Evolutionary conservation across 2,797 vertebrate genomes (phyloP), one percentile per base, ranked within the genome.

Genomic region (Eptatretus atami): DNA sequence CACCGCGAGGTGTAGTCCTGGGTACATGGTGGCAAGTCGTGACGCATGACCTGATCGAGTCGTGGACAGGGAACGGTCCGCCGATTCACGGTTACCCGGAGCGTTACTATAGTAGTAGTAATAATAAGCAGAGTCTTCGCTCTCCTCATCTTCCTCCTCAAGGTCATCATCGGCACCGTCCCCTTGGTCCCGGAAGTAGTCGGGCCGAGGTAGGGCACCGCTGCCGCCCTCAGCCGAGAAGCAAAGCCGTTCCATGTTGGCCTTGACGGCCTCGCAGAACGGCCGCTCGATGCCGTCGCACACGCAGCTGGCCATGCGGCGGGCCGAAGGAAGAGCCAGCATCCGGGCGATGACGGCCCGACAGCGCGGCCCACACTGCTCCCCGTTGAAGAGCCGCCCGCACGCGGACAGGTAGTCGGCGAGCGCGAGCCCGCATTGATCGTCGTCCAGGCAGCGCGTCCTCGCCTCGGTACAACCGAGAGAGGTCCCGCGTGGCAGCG

Each of bases 241-340:
- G 66, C 80, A 82, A 2, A 81, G 77, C 52, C 72, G 74, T 63
- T 71, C 74, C 78, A 82, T 81, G 73, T 79, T 81, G 66, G 77
- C 77, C 68, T 82, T 81, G 63, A 81, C 78, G 70, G 78, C 77
- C 65, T 81, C 78, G 53, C 80, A 82, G 71, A 82, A 80, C 3
- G 78, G 78, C 65, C 80, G 72, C 73, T 81, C 79, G 55, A 77
- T 73, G 0, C 80, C 79, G 63, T 81, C 80, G 54, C 80, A 81
- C 1, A 79, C 74, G 52, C 79, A 80, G 64, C 71, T 74, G 72
- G 79, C 77, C 6, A 81, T 76, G 68, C 77, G 68, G 66, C 68
- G 53, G 15, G 78, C 80, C 9, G 72, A 73, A 0, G 79, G 79
- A 66, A 78, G 74, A 67, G 74, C 73, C 24, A 80, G 74, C 73